Conservation (phyloP, 2,888 invertebrate genomes). For the Blastobasis lacticolella region DNA sequence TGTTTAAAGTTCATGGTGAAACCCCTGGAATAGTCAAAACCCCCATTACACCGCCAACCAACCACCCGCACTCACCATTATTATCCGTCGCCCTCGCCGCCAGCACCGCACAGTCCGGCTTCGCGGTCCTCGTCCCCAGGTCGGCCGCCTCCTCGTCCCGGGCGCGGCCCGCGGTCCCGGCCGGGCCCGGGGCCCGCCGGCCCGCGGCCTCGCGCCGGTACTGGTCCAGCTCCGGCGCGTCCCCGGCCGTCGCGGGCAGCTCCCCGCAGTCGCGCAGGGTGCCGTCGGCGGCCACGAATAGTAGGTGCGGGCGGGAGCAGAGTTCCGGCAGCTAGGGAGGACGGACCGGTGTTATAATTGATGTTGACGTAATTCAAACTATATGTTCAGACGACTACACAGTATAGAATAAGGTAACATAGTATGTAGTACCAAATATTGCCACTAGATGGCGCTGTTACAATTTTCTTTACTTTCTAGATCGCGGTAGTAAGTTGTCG, state of each 20-base stretch:
- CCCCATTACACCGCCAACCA: neutral
- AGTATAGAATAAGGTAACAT: too few relatives aligned
- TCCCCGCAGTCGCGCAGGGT: slow-evolving; percentile 86
- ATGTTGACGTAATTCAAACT: too few relatives aligned
- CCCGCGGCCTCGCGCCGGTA: slow-evolving; percentile 74
- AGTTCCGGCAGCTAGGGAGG: slow-evolving; percentile 43
- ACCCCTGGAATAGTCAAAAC: too few relatives aligned
- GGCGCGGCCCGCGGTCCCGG: slow-evolving; percentile 32
- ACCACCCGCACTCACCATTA: slow-evolving; percentile 9
- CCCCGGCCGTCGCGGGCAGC: slow-evolving; percentile 76
- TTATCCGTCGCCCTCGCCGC: slow-evolving; percentile 32
- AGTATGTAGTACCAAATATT: too few relatives aligned
- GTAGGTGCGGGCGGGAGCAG: slow-evolving; percentile 80
- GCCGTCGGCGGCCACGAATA: slow-evolving; percentile 84
- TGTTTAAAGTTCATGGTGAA: too few relatives aligned
- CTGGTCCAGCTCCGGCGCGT: slow-evolving; percentile 85
- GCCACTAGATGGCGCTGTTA: too few relatives aligned
- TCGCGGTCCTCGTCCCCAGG: slow-evolving; percentile 74
- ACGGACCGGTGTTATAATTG: too few relatives aligned
- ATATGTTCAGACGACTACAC: too few relatives aligned
- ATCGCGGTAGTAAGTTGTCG: too few relatives aligned
- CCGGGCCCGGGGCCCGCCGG: slow-evolving; percentile 73
- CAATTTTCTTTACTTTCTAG: too few relatives aligned
- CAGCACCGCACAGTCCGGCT: slow-evolving; percentile 35
- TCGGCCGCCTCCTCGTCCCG: slow-evolving; percentile 19